Conservation (phyloP, 2,113 vertebrate genomes). For the Gallinago paraguaiae region DNA sequence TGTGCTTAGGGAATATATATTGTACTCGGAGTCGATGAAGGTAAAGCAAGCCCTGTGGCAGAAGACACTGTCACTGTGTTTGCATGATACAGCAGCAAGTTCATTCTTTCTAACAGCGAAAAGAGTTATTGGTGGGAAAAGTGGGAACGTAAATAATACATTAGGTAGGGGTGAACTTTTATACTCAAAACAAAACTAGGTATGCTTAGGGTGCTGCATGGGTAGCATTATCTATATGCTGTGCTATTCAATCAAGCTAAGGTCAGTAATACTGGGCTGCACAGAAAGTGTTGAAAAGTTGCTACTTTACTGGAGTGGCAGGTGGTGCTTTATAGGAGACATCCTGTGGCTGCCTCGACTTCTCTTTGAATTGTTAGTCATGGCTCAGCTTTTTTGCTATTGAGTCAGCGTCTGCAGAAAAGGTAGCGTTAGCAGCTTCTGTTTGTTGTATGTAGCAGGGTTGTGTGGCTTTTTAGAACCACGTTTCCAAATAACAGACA, state of each 20-base stretch:
- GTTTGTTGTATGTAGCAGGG: neutral
- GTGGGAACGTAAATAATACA: neutral
- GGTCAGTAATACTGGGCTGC: neutral
- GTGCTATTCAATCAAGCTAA: neutral
- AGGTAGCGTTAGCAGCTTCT: neutral
- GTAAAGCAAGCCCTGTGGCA: conserved; percentile 67
- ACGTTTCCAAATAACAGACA: neutral
- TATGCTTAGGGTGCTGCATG: neutral
- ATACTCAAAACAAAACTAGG: neutral
- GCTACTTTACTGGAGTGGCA: neutral
- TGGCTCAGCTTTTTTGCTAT: neutral
- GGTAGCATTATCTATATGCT: neutral
- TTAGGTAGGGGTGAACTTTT: neutral
- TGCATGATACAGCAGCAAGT: rapidly evolving
- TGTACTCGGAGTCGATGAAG: conserved; percentile 97
- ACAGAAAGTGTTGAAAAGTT: neutral
- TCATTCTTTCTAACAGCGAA: neutral
- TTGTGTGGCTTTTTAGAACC: neutral
- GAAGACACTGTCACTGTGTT: neutral
- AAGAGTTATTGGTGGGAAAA: neutral
- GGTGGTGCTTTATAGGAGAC: neutral
- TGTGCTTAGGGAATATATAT: conserved; percentile 91
- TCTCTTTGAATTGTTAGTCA: neutral
- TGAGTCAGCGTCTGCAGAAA: neutral
- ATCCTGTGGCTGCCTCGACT: neutral